Evolutionary conservation across 2,797 vertebrate genomes (phyloP).

Genomic region (Siniperca obscura): DNA sequence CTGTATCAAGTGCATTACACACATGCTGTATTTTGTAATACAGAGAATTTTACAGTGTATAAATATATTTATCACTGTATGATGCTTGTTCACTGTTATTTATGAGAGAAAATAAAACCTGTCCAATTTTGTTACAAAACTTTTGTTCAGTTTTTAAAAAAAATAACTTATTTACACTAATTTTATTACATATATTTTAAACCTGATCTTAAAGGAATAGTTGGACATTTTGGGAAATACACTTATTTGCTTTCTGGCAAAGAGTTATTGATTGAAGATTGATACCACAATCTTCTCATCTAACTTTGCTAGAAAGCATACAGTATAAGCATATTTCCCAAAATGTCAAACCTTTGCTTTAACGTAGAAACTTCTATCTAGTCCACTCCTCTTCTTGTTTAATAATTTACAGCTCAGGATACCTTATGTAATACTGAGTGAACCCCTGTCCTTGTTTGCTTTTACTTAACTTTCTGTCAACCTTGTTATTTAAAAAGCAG

Average conservation of each 20-base stretch:
- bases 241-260: neutral
- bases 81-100: conserved; percentile 89
- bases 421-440: conserved; percentile 26
- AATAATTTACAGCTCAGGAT: conserved; percentile 38
- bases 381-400: conserved; percentile 14
- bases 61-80: conserved; percentile 88
- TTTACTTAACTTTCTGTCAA: conserved; percentile 10
- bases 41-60: conserved; percentile 87
- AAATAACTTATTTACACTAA: neutral
- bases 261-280: neutral
- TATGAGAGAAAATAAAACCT: conserved; percentile 84
- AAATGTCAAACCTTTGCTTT: neutral
- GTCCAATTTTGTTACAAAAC: conserved; percentile 71
- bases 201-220: neutral
- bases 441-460: neutral
- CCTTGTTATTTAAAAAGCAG: conserved; percentile 17
- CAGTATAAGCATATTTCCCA: neutral
- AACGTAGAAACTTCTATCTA: conserved; percentile 1
- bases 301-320: neutral
- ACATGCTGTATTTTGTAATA: conserved; percentile 88
- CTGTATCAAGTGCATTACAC: conserved; percentile 88
- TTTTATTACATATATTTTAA: neutral
- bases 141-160: neutral
- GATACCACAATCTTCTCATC: neutral
- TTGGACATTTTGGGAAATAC: neutral